These are phyloP conservation scores for Prosopocoilus inquinatus DNA, from an alignment of 2,888 invertebrate genomes.

Conservation along the genomic window DNA sequence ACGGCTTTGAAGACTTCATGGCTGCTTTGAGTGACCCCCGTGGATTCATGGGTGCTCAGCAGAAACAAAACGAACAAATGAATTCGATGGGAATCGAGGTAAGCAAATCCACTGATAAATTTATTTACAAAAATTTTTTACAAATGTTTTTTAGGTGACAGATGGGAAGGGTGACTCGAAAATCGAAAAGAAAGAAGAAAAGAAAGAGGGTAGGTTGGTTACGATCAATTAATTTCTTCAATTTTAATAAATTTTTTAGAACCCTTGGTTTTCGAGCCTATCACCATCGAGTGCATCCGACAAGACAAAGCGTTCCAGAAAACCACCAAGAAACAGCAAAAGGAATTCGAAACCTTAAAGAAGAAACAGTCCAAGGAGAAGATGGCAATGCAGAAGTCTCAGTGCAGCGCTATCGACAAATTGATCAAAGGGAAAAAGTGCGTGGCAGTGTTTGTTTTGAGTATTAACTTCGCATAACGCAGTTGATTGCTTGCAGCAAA, in stretches of 20 bases:
- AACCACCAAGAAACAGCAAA: conserved; percentile 91
- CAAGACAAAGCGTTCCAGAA: conserved; percentile 91
- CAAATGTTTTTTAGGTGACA: conserved; percentile 32
- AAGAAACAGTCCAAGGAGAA: conserved; percentile 94
- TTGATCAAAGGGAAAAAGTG: conserved; percentile 91
- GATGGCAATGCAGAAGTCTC: conserved; percentile 83
- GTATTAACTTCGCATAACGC: conserved; percentile 1
- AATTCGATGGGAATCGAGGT: conserved; percentile 90
- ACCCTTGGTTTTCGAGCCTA: conserved; percentile 82
- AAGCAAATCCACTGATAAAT: conserved; percentile 2
- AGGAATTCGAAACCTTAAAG: conserved; percentile 87
- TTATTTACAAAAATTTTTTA: not conserved
- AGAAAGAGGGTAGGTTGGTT: conserved; percentile 69
- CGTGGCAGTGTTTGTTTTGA: conserved; percentile 38
- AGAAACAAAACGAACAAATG: conserved; percentile 88
- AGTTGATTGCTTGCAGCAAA: conserved; percentile 58
- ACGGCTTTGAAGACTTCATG: conserved; percentile 98
- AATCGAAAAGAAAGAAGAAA: conserved; percentile 65
- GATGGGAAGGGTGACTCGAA: conserved; percentile 54
- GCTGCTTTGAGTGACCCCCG: conserved; percentile 94
- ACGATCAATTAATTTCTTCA: not conserved
- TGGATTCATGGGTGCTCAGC: conserved; percentile 84
- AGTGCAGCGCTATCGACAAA: conserved; percentile 90
- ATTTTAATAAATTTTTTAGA: conserved; percentile 46
- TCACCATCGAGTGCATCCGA: conserved; percentile 82